These are phyloP conservation scores for Esox masquinongy DNA, from an alignment of 2,797 vertebrate genomes.

Conservation along the genomic window DNA sequence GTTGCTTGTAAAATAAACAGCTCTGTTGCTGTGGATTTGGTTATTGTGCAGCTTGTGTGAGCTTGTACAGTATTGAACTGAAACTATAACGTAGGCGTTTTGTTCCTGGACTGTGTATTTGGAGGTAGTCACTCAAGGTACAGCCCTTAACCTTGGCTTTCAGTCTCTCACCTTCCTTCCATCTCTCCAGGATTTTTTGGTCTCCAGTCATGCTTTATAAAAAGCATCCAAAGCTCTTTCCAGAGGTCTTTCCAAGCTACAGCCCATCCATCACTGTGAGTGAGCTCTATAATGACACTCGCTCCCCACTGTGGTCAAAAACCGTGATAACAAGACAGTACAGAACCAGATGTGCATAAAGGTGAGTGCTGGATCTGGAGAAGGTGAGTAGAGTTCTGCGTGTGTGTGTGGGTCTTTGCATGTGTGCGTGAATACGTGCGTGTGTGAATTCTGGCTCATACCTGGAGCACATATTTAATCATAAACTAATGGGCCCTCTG, in stretches of 20 bases:
- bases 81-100: not conserved
- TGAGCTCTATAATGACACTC: slow-evolving; percentile 53
- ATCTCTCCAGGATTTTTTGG: slow-evolving; percentile 44
- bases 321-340: slow-evolving; percentile 64
- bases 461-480: slow-evolving; percentile 54
- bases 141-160: slow-evolving; percentile 34
- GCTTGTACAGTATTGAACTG: not conserved
- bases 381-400: slow-evolving; percentile 40
- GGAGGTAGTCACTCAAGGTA: slow-evolving; percentile 30
- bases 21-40: not conserved
- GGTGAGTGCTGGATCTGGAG: slow-evolving; percentile 35
- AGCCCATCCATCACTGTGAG: slow-evolving; percentile 72
- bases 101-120: not conserved
- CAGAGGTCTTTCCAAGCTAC: slow-evolving; percentile 57
- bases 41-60: not conserved
- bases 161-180: slow-evolving; percentile 47
- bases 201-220: slow-evolving; percentile 50
- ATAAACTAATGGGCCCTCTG: slow-evolving; percentile 55
- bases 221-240: slow-evolving; percentile 55
- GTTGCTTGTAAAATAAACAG: not conserved
- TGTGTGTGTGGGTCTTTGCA: slow-evolving; percentile 13
- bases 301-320: slow-evolving; percentile 62
- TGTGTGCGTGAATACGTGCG: not conserved
- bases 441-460: slow-evolving; percentile 32
- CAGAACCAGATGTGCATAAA: slow-evolving; percentile 70